Base-by-base conservation (phyloP, 2,888 invertebrate genomes). In the Platerodrilus igneus region DNA sequence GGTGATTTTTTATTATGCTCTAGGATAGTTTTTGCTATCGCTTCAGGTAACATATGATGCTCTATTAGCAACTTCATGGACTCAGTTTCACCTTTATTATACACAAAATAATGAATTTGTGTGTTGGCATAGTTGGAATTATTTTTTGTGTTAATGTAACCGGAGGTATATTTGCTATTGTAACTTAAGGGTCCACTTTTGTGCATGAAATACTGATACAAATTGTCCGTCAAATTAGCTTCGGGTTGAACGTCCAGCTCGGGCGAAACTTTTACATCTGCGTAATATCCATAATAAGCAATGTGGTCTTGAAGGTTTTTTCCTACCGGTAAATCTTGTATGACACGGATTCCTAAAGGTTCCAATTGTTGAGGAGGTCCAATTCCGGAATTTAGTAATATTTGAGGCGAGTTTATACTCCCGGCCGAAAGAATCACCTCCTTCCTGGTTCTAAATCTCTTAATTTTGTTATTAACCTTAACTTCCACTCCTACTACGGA, bases 401-500 rank as follows among this genome's bases (percentile, higher is more conserved):
- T 55, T 52, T 80, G 78, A 0, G 79, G 76, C 8, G 76, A 70
- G 57, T 78, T 79, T 50, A 80, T 71, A 5, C 78, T 70, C 3
- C 80, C 79, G 4, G 73, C 76, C 13, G 73, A 68, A 9, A 78
- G 52, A 39, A 78, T 74, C 2, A 79, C 66, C 44, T 73, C 74
- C 45, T 70, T 72, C 17, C 66, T 63, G 8, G 73, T 74, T 14
- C 51, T 49, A 4, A 64, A 60, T 1, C 42, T 47, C 13, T 48
- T 31, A 6, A 38, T 38, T 16, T 47, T 40, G 3, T 55, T 49
- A 7, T 44, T 40, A 27, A 57, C 56, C 4, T 51, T 51, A 33
- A 63, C 68, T 35, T 68, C 60, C 0, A 74, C 70, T 1, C 70
- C 72, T 18, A 56, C 51, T 2, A 71, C 70, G 18, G 56, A 53